Conservation (phyloP, 2,113 vertebrate genomes). For the Sisor rabdophorus region DNA sequence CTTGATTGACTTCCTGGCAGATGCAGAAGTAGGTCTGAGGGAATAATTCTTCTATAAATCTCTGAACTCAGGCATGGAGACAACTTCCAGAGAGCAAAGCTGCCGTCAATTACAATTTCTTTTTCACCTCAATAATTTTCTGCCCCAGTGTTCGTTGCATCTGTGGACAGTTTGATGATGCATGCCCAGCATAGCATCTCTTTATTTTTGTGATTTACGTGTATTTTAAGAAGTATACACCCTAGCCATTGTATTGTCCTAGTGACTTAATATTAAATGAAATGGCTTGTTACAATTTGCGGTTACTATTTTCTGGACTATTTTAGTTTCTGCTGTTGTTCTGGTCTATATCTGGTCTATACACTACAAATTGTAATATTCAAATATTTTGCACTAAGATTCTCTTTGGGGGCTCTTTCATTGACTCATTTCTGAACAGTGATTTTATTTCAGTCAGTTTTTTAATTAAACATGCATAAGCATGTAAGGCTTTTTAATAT, state of each 20-base stretch:
- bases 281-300: conserved; percentile 7
- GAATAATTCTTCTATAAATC: conserved; percentile 32
- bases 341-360: neutral
- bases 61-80: neutral
- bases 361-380: neutral
- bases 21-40: conserved; percentile 22
- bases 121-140: conserved; percentile 22
- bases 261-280: conserved; percentile 8
- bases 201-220: conserved; percentile 10
- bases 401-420: neutral
- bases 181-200: conserved; percentile 4
- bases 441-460: neutral
- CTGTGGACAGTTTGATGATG: conserved; percentile 25
- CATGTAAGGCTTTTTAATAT: neutral
- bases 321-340: neutral
- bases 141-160: neutral
- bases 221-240: conserved; percentile 25
- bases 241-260: conserved; percentile 6
- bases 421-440: neutral
- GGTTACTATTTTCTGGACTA: too few species aligned
- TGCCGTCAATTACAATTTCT: conserved; percentile 30
- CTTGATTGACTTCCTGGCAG: conserved; percentile 35
- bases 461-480: neutral
- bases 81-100: neutral
- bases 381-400: neutral